Base-by-base conservation (phyloP, 2,888 invertebrate genomes). In the Ectemnius continuus region DNA sequence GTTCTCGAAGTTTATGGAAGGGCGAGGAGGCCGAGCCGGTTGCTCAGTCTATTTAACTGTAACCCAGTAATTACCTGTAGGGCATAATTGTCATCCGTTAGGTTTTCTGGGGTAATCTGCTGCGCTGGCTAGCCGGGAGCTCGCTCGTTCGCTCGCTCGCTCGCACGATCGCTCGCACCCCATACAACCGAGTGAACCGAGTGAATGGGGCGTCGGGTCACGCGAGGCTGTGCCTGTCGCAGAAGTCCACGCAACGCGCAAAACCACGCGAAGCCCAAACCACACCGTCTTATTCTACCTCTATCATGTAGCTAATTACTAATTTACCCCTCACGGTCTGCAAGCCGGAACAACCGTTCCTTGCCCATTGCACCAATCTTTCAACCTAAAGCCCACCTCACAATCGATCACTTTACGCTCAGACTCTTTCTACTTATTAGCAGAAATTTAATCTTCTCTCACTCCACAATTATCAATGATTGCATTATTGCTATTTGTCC, bases 161-260 rank as follows among this genome's bases (percentile, higher is more conserved):
- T 76, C 64, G 66, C 84, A 70, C 73, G 36, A 36, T 36, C 74
- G 70, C 67, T 36, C 74, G 70, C 67, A 73, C 77, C 70, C 73
- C 61, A 58, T 65, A 61, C 69, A 52, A 77, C 59, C 77, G 74
- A 61, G 61, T 28, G 61, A 73, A 61, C 62, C 67, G 72, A 68
- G 76, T 68, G 61, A 47, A 66, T 75, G 78, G 88, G 87, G 86
- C 87, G 88, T 86, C 79, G 84, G 86, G 86, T 89, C 90, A 90
- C 90, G 90, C 90, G 88, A 90, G 89, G 90, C 88, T 89, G 89
- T 90, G 88, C 90, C 90, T 90, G 90, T 90, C 90, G 89, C 90
- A 88, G 83, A 85, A 88, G 86, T 88, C 90, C 90, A 90, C 89
- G 88, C 89, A 89, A 89, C 88, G 79, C 82, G 82, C 81, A 80